Percentiles rank a stretch among this genome's conserved stretches.
These are phyloP conservation scores for Tigriopus californicus DNA, from an alignment of 2,888 invertebrate species.

Conservation along the genomic window DNA sequence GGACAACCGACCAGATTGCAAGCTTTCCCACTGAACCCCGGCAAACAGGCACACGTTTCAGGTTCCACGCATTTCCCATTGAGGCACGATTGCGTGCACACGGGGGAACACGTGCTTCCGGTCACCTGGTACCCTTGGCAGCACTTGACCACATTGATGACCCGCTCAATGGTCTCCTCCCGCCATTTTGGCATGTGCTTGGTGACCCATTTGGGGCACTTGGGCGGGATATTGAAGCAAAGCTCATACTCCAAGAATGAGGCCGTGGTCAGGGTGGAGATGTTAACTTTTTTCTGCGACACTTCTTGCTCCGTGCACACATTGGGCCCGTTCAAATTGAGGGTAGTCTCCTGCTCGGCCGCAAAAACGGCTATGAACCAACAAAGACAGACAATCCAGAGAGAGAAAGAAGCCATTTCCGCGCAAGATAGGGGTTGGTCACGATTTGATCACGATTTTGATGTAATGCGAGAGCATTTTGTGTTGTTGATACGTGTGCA, in stretches of 20 bases:
- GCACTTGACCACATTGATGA: not conserved
- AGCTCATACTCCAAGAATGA: not conserved
- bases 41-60: not conserved
- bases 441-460: too few relatives aligned
- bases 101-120: not conserved
- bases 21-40: not conserved
- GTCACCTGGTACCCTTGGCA: not conserved
- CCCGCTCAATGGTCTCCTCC: not conserved
- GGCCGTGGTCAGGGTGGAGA: not conserved
- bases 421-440: too few relatives aligned
- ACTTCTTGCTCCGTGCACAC: not conserved
- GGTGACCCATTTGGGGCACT: not conserved
- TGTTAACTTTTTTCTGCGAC: not conserved
- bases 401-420: too few relatives aligned
- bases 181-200: not conserved
- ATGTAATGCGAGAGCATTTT: too few relatives aligned
- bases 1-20: conserved; percentile 3
- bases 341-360: too few relatives aligned
- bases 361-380: too few relatives aligned
- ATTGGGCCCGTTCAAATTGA: not conserved
- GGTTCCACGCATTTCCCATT: not conserved
- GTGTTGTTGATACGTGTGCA: too few relatives aligned
- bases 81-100: not conserved
- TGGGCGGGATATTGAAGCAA: not conserved
- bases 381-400: too few relatives aligned